Percentiles rank a stretch among this genome's conserved stretches.
phyloP scores from a whole-genome alignment of 2,888 invertebrate species.

The Ophion obscuratus region DNA sequence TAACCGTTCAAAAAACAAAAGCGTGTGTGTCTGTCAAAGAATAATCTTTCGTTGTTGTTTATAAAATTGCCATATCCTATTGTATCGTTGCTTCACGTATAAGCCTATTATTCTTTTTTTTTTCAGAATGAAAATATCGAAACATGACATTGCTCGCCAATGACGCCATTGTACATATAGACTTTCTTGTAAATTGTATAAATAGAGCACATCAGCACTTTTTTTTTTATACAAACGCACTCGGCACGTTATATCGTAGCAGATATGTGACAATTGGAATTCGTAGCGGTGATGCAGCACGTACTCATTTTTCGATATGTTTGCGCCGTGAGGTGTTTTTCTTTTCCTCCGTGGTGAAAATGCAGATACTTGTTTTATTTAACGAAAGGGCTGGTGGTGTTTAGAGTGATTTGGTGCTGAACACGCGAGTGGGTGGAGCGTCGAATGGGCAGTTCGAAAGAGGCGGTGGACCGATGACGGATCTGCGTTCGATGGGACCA shows the following conservation, averaged over 20 bases:
- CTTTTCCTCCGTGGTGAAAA: neutral
- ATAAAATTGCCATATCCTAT: neutral
- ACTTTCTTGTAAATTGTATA: conserved; percentile 57
- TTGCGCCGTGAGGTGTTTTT: conserved; percentile 21
- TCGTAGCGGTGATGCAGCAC: conserved; percentile 63
- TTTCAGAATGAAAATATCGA: conserved; percentile 68
- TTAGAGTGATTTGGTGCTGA: conserved; percentile 75
- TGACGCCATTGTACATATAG: conserved; percentile 44
- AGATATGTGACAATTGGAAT: conserved; percentile 40
- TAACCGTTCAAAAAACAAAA: conserved; percentile 19
- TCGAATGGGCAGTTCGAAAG: conserved; percentile 55
- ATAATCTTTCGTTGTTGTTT: conserved; percentile 26
- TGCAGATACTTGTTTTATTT: neutral
- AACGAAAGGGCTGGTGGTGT: conserved; percentile 46
- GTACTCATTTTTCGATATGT: conserved; percentile 69
- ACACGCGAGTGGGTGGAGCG: conserved; percentile 71
- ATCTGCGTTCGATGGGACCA: conserved; percentile 65
- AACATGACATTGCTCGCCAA: conserved; percentile 64
- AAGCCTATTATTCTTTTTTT: conserved; percentile 10
- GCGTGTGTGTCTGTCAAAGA: conserved; percentile 4
- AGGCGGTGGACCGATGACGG: conserved; percentile 56
- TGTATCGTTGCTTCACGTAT: neutral
- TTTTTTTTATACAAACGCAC: conserved; percentile 67
- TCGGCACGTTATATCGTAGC: conserved; percentile 59
- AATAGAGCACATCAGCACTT: conserved; percentile 63